phyloP scores from a whole-genome alignment of 1,140 invertebrate species.

The Rhagoletis pomonella region DNA sequence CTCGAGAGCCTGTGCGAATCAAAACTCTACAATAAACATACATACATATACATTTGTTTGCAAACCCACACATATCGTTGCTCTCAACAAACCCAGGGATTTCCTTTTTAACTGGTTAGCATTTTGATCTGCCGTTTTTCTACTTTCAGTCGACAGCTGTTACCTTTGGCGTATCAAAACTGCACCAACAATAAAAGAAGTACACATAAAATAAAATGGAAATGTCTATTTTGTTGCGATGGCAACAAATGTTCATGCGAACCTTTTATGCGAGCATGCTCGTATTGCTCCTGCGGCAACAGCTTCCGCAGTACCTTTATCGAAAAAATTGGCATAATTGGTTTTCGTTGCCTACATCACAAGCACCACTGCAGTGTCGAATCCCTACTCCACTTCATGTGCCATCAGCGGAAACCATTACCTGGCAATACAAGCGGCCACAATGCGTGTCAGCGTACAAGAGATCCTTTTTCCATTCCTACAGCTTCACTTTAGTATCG shows the following conservation, averaged over 20 bases:
- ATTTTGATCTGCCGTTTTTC: no score
- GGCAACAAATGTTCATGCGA: background rate
- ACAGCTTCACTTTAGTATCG: background rate
- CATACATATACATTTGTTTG: no score
- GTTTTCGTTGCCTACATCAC: slow-evolving; percentile 13
- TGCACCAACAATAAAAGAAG: background rate
- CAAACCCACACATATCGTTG: no score
- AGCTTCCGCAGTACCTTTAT: background rate
- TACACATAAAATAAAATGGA: slow-evolving; percentile 3
- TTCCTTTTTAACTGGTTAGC: no score
- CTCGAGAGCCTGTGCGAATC: no score
- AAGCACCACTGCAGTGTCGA: background rate
- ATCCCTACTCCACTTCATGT: background rate
- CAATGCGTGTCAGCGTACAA: background rate
- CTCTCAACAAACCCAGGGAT: no score
- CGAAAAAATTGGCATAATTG: slow-evolving; percentile 40
- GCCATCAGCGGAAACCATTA: background rate
- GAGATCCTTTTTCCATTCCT: background rate
- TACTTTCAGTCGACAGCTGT: background rate
- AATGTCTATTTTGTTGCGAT: slow-evolving; percentile 23
- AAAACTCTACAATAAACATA: no score
- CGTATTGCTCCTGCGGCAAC: background rate
- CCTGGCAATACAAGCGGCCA: background rate
- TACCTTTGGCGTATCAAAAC: background rate
- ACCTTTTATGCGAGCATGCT: background rate